Base-by-base conservation (phyloP, 1,140 invertebrate species). In the Monomorium pharaonis region DNA sequence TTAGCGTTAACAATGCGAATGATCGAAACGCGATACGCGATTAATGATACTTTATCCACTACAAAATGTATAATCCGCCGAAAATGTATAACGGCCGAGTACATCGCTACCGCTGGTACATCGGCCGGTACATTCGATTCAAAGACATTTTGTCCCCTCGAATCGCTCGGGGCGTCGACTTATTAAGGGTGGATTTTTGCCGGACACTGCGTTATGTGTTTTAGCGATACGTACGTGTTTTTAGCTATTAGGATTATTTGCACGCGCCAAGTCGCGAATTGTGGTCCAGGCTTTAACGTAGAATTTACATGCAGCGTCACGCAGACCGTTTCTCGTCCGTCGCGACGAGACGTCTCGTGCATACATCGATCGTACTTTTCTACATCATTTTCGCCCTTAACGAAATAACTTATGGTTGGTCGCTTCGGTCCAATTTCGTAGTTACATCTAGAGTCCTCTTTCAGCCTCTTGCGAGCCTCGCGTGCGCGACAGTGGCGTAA, bases 261-360 rank as follows among this genome's bases (percentile, higher is more conserved):
- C 87, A 87, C 89, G 89, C 89, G 54, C 67, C 85, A 70, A 62
- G 69, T 88, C 85, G 90, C 86, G 81, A 90, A 90, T 86, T 88
- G 86, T 92, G 91, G 91, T 92, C 88, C 89, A 91, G 91, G 91
- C 91, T 92, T 92, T 92, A 92, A 92, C 33, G 87, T 92, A 92
- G 89, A 83, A 21, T 86, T 77, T 67, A 86, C 51, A 63, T 24
- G 10, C 80, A 49, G 44, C 16, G 62, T 47, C 67, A 74, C 87
- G 65, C 30, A 44, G 74, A 85, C 44, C 80, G 37, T 18, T 3
- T n/a, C n/a, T 62, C 56, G 81, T n/a, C 33, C 18, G 16, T 51
- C 51, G 70, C 14, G 77, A 86, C 70, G 44, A 27, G 72, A 27
- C 30, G 37, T 63, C 54, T 62, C 69, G 75, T 56, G 67, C 56